Evolutionary conservation across 1,140 invertebrate species (phyloP), one percentile per base, ranked within the genome.

Genomic region (Cydia fagiglandana): DNA sequence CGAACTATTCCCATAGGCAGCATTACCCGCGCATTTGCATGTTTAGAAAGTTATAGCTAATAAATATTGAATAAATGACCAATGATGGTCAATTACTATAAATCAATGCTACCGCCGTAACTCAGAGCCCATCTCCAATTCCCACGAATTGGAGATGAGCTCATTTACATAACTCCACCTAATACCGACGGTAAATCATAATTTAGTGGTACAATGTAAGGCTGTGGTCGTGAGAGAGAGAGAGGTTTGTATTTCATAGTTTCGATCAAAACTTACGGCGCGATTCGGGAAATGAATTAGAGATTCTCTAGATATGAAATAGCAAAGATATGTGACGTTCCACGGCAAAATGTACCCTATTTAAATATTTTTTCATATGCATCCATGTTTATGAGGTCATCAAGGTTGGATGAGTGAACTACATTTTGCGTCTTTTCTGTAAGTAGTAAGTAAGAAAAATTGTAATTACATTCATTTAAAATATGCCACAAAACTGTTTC

Each of bases 21-120:
- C 64, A 34, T 38, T 34, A 30, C 3, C 4, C 38, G 30, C n/a
- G 17, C 64, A 68, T 68, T 68, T 68, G 64, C 64, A 68, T 34
- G 64, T 34, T 68, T 68, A 68, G 64, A 68, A 68, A 30, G 28
- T 68, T 68, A 15, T 34, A 38, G 64, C 64, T 38, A 70, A 70
- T 70, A 70, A 70, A 70, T 70, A 70, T 38, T 17, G 56, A 70
- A 70, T 70, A 70, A 70, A 70, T 70, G 30, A 41, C 30, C 34
- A 70, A 70, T 70, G 38, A 70, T 17, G 66, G n/a, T 17, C 66
- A 70, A 70, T 70, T 70, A 70, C 66, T 41, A 70, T 70, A 70
- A 38, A 70, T 70, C 66, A 70, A 70, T 70, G 66, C 66, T 70
- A 70, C 66, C 66, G 66, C 66, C 34, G 66, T 70, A 70, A 70